Evolutionary conservation across 2,888 invertebrate genomes (phyloP), one percentile per base, ranked within the genome.

Genomic region (Mimachlamys varia): DNA sequence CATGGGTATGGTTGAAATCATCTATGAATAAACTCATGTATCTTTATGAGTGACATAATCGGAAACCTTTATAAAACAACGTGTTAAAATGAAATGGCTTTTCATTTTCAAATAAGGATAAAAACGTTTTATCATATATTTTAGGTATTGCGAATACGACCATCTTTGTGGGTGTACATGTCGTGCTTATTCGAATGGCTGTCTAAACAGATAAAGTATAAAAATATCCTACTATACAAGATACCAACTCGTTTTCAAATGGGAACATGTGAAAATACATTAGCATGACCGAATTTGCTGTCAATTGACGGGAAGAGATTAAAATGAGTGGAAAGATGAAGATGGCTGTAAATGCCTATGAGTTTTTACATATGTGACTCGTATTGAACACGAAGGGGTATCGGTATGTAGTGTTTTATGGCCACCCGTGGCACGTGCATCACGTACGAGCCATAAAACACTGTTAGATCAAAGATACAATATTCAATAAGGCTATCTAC

Each of bases 261-360:
- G 27, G 76, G 13, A 76, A 76, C 76, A 76, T 76, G 76, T 33
- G 33, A 76, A 33, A 76, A 76, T 27, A 33, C 15, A 33, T 33
- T 76, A 76, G 76, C 76, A 76, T 76, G 76, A 76, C 76, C 33
- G 33, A 76, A 27, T 76, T 76, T 33, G 33, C 7, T 76, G 76
- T 76, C 0, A 76, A 33, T 76, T 27, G 27, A 33, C 76, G 15
- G 33, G 33, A 76, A 76, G 33, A 76, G 76, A 33, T 76, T 76
- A 76, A 76, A 76, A 76, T 12, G 33, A 12, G 33, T 22, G 76
- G 76, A 76, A 76, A 76, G 76, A 76, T 76, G 19, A 58, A 58
- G 22, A 58, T n/a, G 33, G 5, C 33, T 27, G 76, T 76, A 27
- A 33, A 76, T 15, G 33, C 27, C 22, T 27, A 7, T 27, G 5